Evolutionary conservation across 2,113 vertebrate species (phyloP).

Genomic region (Rhinoderma darwinii): DNA sequence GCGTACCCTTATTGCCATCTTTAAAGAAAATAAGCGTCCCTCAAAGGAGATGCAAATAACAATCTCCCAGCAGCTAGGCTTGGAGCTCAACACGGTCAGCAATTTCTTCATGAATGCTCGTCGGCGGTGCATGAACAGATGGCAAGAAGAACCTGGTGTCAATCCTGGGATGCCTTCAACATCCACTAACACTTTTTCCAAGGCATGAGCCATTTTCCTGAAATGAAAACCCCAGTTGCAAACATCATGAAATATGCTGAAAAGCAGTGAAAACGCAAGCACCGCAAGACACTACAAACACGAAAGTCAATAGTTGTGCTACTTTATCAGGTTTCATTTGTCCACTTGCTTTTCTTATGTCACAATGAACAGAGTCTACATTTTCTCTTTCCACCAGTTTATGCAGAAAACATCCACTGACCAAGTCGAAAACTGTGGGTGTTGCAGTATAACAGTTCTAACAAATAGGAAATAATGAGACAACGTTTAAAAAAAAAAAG

Average conservation of each 20-base stretch:
- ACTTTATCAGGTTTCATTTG: not conserved
- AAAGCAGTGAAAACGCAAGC: slow-evolving; percentile 6
- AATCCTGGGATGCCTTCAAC: slow-evolving; percentile 84
- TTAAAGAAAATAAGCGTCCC: slow-evolving; percentile 98
- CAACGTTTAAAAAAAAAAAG: not conserved
- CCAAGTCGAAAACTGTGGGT: slow-evolving; percentile 54
- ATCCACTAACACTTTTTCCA: slow-evolving; percentile 91
- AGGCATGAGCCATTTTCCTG: slow-evolving; percentile 81
- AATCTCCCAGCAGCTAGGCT: slow-evolving; percentile 96
- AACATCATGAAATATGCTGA: not conserved
- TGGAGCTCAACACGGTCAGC: slow-evolving; percentile 98
- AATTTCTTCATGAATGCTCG: slow-evolving; percentile 99
- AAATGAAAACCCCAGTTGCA: slow-evolving; percentile 33
- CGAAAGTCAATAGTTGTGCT: not conserved
- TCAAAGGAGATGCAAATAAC: slow-evolving; percentile 99
- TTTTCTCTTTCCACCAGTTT: not conserved
- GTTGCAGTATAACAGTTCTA: not conserved
- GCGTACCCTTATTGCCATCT: slow-evolving; percentile 97
- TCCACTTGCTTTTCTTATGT: not conserved
- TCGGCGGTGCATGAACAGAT: slow-evolving; percentile 95
- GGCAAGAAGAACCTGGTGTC: slow-evolving; percentile 88
- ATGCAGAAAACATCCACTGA: slow-evolving; percentile 46
- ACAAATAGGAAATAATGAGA: not conserved
- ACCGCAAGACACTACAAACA: slow-evolving; percentile 9
- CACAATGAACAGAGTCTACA: not conserved